Percentiles rank a stretch among this genome's conserved stretches.
phyloP scores from a whole-genome alignment of 1,140 invertebrate species.

The Eumeta japonica region DNA sequence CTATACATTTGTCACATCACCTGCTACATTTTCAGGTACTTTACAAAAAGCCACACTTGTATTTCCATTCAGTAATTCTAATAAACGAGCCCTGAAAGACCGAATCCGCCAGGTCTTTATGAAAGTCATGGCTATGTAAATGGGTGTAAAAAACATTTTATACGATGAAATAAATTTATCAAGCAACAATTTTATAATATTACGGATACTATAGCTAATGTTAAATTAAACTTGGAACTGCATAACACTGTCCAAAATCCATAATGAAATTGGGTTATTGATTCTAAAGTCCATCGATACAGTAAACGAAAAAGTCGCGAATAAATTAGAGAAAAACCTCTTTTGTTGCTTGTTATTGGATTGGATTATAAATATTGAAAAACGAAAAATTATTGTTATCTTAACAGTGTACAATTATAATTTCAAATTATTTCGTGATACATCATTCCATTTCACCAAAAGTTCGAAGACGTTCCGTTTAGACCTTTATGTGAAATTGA shows the following conservation, averaged over 20 bases:
- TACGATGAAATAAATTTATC: not conserved
- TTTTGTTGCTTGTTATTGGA: too few relatives aligned
- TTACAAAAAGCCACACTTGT: constrained; percentile 51
- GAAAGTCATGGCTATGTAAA: constrained; percentile 53
- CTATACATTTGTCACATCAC: constrained; percentile 16
- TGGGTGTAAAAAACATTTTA: constrained; percentile 49
- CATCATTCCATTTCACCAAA: too few relatives aligned
- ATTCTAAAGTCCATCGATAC: constrained; percentile 39
- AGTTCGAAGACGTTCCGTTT: too few relatives aligned
- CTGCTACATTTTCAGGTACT: constrained; percentile 47
- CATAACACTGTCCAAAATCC: constrained; percentile 6
- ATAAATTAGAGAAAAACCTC: too few relatives aligned
- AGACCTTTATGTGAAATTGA: too few relatives aligned
- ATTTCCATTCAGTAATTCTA: constrained; percentile 45
- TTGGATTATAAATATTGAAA: too few relatives aligned
- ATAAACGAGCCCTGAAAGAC: constrained; percentile 40
- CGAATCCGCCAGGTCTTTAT: constrained; percentile 50
- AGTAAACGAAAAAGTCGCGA: too few relatives aligned
- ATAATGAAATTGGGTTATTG: constrained; percentile 32
- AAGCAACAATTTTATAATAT: too few relatives aligned
- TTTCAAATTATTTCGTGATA: too few relatives aligned
- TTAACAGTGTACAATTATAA: too few relatives aligned
- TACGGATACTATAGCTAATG: not conserved
- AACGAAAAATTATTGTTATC: too few relatives aligned
- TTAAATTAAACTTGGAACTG: not conserved